Evolutionary conservation across 2,113 vertebrate genomes (phyloP).

Genomic region (Climacteris rufus): DNA sequence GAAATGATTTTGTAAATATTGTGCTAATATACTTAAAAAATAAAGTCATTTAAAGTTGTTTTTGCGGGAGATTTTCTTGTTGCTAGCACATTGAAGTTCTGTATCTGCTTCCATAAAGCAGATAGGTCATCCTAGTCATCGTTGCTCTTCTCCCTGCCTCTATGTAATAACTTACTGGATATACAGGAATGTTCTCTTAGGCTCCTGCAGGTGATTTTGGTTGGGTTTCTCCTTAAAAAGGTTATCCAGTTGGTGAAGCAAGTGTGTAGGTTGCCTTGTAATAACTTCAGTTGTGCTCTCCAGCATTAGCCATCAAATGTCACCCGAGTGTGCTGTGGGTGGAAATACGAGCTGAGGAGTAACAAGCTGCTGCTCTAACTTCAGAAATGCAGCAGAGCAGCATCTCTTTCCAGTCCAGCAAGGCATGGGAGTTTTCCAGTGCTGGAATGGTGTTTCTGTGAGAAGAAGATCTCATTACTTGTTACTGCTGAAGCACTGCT

Average conservation of each 20-base stretch:
- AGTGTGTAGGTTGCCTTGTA: neutral
- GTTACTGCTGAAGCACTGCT: neutral
- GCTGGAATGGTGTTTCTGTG: neutral
- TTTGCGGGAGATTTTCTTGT: conserved; percentile 49
- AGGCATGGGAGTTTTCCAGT: too few species aligned
- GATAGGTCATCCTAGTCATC: neutral
- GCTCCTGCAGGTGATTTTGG: neutral
- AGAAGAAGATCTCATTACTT: neutral
- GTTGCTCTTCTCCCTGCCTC: neutral
- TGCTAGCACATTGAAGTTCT: neutral
- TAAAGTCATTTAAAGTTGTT: conserved; percentile 75
- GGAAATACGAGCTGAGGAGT: neutral
- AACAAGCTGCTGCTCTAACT: neutral
- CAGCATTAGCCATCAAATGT: neutral
- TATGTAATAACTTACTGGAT: neutral
- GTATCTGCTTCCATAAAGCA: neutral
- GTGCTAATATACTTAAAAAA: conserved; percentile 74
- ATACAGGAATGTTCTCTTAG: neutral
- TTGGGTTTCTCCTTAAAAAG: neutral
- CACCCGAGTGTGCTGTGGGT: neutral
- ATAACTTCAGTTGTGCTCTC: neutral
- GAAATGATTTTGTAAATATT: conserved; percentile 75
- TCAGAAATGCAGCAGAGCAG: neutral
- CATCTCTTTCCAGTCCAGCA: too few species aligned
- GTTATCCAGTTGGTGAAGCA: neutral